These are phyloP conservation scores for Cephalopachus bancanus DNA, from an alignment of 2,797 vertebrate genomes.

Conservation along the genomic window DNA sequence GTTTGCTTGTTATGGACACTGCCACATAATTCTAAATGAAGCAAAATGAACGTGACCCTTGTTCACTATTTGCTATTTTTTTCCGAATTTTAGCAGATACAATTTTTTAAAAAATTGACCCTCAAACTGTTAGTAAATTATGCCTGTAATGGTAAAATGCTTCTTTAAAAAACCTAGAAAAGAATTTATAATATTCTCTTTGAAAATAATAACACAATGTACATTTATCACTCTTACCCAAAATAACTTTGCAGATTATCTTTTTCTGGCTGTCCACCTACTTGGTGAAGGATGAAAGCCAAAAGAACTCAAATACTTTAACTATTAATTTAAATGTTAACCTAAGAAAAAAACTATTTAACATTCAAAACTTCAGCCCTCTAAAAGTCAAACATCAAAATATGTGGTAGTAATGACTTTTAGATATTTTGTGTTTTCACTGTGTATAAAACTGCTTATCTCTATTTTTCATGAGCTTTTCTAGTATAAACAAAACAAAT, in stretches of 20 bases:
- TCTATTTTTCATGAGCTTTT: constrained; percentile 37
- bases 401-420: not conserved
- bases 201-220: constrained; percentile 34
- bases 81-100: constrained; percentile 11
- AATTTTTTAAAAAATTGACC: not conserved
- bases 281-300: not conserved
- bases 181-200: constrained; percentile 45
- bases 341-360: constrained; percentile 22
- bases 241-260: not conserved
- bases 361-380: not conserved
- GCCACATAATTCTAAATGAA: constrained; percentile 59
- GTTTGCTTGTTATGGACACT: constrained; percentile 60
- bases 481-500: constrained; percentile 31
- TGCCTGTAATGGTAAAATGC: constrained; percentile 52
- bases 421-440: constrained; percentile 57
- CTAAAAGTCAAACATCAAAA: not conserved
- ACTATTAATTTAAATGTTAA: constrained; percentile 58
- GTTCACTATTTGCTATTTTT: constrained; percentile 30
- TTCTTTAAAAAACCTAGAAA: constrained; percentile 48
- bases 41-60: constrained; percentile 46
- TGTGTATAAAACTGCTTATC: not conserved
- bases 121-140: constrained; percentile 11
- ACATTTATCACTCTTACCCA: constrained; percentile 38
- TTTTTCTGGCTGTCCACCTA: not conserved
- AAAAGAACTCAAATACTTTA: constrained; percentile 1